A percentile compares a stretch with the other conserved stretches of the same genome.
These are phyloP conservation scores for Acanthosoma haemorrhoidale DNA, from an alignment of 2,888 invertebrate species.

Conservation along the genomic window DNA sequence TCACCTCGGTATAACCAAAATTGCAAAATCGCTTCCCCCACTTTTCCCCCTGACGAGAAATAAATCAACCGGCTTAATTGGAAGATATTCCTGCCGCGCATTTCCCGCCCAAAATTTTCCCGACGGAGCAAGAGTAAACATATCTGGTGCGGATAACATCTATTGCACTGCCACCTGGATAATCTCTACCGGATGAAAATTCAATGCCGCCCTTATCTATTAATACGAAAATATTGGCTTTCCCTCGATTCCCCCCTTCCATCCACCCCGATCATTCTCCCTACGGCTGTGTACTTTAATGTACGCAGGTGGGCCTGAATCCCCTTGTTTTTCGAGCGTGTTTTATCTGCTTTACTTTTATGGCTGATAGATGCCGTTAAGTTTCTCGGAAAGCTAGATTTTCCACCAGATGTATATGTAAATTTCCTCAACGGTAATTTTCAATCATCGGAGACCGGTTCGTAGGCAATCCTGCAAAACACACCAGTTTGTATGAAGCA, in stretches of 20 bases:
- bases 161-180: constrained; percentile 2
- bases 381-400: too few relatives aligned
- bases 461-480: too few relatives aligned
- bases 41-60: constrained; percentile 27
- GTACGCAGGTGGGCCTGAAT: too few relatives aligned
- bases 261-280: too few relatives aligned
- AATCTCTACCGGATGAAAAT: constrained; percentile 6
- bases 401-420: too few relatives aligned
- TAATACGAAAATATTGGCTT: constrained; percentile 7
- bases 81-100: constrained; percentile 8
- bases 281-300: too few relatives aligned
- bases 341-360: too few relatives aligned
- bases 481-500: too few relatives aligned
- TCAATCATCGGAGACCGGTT: too few relatives aligned
- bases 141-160: neutral
- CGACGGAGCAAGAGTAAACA: neutral
- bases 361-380: too few relatives aligned
- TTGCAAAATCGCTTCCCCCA: constrained; percentile 12
- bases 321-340: too few relatives aligned
- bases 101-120: constrained; percentile 10
- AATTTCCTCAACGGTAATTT: too few relatives aligned
- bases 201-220: neutral
- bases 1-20: neutral
- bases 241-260: neutral
- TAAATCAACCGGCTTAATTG: constrained; percentile 18